Base-by-base conservation (phyloP, 2,113 vertebrate genomes). In the Polyodon spathula region DNA sequence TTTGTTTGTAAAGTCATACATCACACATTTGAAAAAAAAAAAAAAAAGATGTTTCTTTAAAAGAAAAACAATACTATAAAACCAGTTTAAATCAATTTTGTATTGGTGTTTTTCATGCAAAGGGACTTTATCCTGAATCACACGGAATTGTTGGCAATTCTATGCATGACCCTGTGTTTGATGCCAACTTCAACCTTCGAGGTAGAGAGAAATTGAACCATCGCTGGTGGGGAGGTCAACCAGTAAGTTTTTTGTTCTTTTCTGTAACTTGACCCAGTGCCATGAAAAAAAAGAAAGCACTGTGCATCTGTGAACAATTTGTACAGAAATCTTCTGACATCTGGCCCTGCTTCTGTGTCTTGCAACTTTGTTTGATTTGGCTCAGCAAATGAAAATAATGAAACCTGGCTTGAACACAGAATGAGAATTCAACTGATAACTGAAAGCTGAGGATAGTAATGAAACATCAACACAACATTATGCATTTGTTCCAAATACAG, bases 191-290 rank as follows among this genome's bases (percentile, higher is more conserved):
- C 76, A 93, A 81, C 62, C 84, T 97, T 74, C 88, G 94, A 58
- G 89, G 93, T 54, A 72, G 87, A 81, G 96, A 99, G 82, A 99
- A 99, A 72, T 93, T 99, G 62, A 97, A 89, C 70, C 96, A 97
- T 65, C 90, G 95, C 66, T 99, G 96, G 96, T 99, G 96, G 96
- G 96, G 95, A 63, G 96, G 96, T 54, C 94, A 99, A 66, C 96
- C 96, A n/a, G 96, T 99, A 76, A 94, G 94, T 90, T n/a, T 90
- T n/a, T n/a, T 37, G 15, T 54, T 65, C 72, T 61, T 63, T 2
- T 62, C 55, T 5, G 64, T 6, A 56, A n/a, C n/a, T 57, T n/a
- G 42, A 51, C 12, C 41, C 52, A 54, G 52, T 64, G 71, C 70
- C 76, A 78, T 55, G 5, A 12, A 59, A 73, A 65, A 66, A 76